Conservation (phyloP, 1,140 invertebrate species). For the Procambarus clarkii region DNA sequence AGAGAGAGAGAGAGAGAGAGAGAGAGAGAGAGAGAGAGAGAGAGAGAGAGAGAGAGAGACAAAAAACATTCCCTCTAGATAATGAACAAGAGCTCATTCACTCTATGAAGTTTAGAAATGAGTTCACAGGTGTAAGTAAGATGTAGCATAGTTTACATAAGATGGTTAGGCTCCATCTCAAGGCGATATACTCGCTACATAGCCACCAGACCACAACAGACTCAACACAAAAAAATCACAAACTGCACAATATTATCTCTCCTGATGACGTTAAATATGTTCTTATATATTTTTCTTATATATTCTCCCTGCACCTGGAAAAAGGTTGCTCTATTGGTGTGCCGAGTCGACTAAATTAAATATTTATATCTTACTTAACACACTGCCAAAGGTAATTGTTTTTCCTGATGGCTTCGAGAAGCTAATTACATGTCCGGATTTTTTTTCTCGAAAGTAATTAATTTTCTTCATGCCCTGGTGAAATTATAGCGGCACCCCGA, state of each 20-base stretch:
- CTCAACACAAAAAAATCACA: too few relatives aligned
- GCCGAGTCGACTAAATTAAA: background rate
- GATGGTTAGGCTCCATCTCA: too few relatives aligned
- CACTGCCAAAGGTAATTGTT: background rate
- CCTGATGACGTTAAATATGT: too few relatives aligned
- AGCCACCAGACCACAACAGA: too few relatives aligned
- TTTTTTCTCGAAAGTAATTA: background rate
- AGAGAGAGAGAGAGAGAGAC: background rate
- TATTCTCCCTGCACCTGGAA: background rate
- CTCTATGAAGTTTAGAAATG: too few relatives aligned
- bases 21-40: slow-evolving; percentile 5
- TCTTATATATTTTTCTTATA: background rate
- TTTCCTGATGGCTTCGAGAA: background rate
- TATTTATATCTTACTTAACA: background rate
- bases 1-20: background rate
- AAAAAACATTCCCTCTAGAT: too few relatives aligned
- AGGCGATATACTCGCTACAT: too few relatives aligned
- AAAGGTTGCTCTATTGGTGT: background rate
- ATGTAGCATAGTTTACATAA: too few relatives aligned
- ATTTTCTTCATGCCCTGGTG: slow-evolving; percentile 1
- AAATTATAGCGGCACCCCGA: background rate
- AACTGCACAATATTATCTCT: too few relatives aligned
- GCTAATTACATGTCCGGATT: background rate
- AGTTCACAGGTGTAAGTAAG: too few relatives aligned
- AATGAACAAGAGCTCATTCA: too few relatives aligned